Conservation (phyloP, 1,140 invertebrate species). For the Maconellicoccus hirsutus region DNA sequence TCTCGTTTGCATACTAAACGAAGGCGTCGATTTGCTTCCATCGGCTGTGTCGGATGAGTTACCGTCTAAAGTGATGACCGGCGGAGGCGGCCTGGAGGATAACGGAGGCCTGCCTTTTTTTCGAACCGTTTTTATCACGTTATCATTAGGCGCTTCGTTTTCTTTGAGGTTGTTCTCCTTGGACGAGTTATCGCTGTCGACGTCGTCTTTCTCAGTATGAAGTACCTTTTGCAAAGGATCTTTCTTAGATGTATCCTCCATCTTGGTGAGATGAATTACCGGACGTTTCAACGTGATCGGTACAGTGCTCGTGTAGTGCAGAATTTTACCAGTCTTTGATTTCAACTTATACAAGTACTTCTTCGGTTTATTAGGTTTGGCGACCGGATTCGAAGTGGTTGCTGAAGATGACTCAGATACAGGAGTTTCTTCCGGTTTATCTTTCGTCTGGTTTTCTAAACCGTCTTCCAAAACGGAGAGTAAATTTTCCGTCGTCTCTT, state of each 20-base stretch:
- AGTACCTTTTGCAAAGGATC: not conserved
- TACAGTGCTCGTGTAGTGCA: not conserved
- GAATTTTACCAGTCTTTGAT: conserved; percentile 10
- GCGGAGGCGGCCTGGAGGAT: not conserved
- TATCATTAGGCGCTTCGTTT: not conserved
- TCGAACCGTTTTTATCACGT: not conserved
- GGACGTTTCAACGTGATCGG: conserved; percentile 1
- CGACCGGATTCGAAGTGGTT: not conserved
- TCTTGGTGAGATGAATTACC: not conserved
- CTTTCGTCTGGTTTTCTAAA: not conserved
- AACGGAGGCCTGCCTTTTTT: conserved; percentile 3
- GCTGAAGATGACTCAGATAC: not conserved
- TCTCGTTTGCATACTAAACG: conserved; percentile 12
- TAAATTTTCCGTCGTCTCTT: conserved; percentile 4
- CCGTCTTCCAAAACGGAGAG: not conserved
- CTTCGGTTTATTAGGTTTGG: not conserved
- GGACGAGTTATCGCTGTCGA: conserved; percentile 2
- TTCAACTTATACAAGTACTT: conserved; percentile 7
- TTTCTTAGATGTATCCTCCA: not conserved
- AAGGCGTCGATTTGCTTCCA: not conserved
- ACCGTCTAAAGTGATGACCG: not conserved
- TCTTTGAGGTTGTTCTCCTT: conserved; percentile 9
- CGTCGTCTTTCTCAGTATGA: not conserved
- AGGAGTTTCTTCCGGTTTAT: not conserved
- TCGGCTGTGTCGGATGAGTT: not conserved